Conservation (phyloP, 1,140 invertebrate species). For the Micrasema minimum region DNA sequence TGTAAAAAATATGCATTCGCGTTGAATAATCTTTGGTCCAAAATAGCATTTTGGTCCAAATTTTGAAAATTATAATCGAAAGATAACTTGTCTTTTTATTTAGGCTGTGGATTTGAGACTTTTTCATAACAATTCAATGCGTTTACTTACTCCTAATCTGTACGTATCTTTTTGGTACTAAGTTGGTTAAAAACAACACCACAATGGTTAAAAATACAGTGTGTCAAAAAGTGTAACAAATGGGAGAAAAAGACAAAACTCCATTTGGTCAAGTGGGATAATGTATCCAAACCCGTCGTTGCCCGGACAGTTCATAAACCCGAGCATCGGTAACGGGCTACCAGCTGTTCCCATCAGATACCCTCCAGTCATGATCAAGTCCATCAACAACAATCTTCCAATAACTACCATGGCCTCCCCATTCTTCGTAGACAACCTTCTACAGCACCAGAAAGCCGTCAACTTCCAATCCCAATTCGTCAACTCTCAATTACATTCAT, state of each 20-base stretch:
- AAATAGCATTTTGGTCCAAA: too few species aligned
- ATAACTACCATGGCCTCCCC: constrained; percentile 60
- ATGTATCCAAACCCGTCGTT: constrained; percentile 50
- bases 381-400: constrained; percentile 49
- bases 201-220: too few species aligned
- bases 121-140: too few species aligned
- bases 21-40: too few species aligned
- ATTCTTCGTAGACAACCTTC: constrained; percentile 63
- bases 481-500: constrained; percentile 63
- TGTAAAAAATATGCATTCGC: too few species aligned
- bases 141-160: too few species aligned
- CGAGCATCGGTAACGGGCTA: constrained; percentile 31
- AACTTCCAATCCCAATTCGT: constrained; percentile 65
- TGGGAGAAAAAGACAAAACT: constrained; percentile 8
- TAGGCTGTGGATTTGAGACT: too few species aligned
- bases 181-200: too few species aligned
- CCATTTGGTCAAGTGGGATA: constrained; percentile 41
- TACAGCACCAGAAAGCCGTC: constrained; percentile 62
- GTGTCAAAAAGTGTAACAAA: not conserved
- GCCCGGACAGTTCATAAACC: constrained; percentile 44
- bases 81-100: too few species aligned
- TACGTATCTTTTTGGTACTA: too few species aligned
- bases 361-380: constrained; percentile 49
- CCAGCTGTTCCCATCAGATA: constrained; percentile 29
- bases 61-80: too few species aligned